Percentiles rank a stretch among this genome's conserved stretches.
Conservation (phyloP, 2,888 invertebrate genomes). For the Synanthedon formicaeformis region DNA sequence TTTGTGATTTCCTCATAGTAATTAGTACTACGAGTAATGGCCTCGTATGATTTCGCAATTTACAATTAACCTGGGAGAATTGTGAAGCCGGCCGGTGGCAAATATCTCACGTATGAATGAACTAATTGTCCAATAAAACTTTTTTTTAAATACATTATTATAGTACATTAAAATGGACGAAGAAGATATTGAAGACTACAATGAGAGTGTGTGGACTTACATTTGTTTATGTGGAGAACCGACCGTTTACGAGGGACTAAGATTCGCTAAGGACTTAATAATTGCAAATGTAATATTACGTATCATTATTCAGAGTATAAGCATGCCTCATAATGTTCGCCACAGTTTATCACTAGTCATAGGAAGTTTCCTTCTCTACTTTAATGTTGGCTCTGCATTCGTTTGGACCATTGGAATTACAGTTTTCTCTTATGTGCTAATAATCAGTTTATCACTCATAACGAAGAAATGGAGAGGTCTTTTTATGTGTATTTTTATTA, state of each 20-base stretch:
- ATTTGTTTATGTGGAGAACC: slow-evolving; percentile 55
- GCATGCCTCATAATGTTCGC: slow-evolving; percentile 53
- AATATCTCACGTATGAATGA: too few species aligned
- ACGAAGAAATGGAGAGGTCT: slow-evolving; percentile 48
- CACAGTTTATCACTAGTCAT: slow-evolving; percentile 55
- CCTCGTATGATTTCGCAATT: too few species aligned
- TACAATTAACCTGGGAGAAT: too few species aligned
- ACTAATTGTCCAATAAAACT: too few species aligned
- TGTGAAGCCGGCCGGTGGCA: too few species aligned
- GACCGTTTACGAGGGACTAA: slow-evolving; percentile 54
- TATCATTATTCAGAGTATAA: slow-evolving; percentile 43
- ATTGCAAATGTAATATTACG: slow-evolving; percentile 53
- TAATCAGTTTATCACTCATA: slow-evolving; percentile 40
- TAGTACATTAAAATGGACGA: slow-evolving; percentile 35
- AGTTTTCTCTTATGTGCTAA: slow-evolving; percentile 41
- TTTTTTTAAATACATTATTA: too few species aligned
- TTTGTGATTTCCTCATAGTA: too few species aligned
- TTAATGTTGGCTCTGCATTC: slow-evolving; percentile 47
- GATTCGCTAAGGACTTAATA: slow-evolving; percentile 62
- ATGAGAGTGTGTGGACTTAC: slow-evolving; percentile 44
- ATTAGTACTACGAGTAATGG: too few species aligned
- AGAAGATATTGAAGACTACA: slow-evolving; percentile 46
- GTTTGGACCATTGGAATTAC: slow-evolving; percentile 58
- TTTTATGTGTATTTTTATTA: slow-evolving; percentile 35
- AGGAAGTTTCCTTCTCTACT: slow-evolving; percentile 53